These are phyloP conservation scores for Oscheius sp. DNA, from an alignment of 2,888 invertebrate genomes.

Conservation along the genomic window DNA sequence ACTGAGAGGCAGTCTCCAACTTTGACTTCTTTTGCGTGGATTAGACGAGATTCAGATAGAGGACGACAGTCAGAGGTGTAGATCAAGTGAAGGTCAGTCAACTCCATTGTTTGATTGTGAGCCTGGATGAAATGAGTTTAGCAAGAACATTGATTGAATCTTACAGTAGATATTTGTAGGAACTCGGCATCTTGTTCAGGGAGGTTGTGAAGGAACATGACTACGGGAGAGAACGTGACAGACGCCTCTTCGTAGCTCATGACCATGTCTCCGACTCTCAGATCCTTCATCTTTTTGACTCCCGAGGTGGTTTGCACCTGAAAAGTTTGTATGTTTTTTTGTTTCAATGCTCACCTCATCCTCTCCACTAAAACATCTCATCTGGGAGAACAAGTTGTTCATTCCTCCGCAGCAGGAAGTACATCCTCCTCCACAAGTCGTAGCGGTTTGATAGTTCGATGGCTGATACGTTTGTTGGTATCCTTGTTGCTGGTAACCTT, in stretches of 20 bases:
- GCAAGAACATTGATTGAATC: not conserved
- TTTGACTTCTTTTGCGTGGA: slow-evolving; percentile 52
- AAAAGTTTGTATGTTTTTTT: not conserved
- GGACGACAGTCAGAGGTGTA: slow-evolving; percentile 59
- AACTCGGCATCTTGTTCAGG: slow-evolving; percentile 62
- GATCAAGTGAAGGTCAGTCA: slow-evolving; percentile 69
- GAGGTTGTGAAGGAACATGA: slow-evolving; percentile 70
- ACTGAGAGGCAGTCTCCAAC: slow-evolving; percentile 62
- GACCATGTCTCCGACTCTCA: slow-evolving; percentile 67
- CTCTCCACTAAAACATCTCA: slow-evolving; percentile 71
- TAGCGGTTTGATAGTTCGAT: slow-evolving; percentile 30
- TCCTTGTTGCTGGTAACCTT: slow-evolving; percentile 8
- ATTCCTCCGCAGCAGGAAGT: slow-evolving; percentile 17
- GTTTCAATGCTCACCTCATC: slow-evolving; percentile 50
- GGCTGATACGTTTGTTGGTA: slow-evolving; percentile 26
- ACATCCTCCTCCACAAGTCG: slow-evolving; percentile 14
- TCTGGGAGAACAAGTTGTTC: slow-evolving; percentile 18
- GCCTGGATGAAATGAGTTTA: not conserved
- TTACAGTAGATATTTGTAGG: slow-evolving; percentile 56
- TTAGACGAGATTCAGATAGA: slow-evolving; percentile 41
- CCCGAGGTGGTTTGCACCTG: slow-evolving; percentile 61
- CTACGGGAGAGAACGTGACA: slow-evolving; percentile 67
- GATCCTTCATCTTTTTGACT: slow-evolving; percentile 63
- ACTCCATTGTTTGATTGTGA: slow-evolving; percentile 46
- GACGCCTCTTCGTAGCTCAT: slow-evolving; percentile 66